phyloP scores from a whole-genome alignment of 2,888 invertebrate species.

The Graphium colonna region DNA sequence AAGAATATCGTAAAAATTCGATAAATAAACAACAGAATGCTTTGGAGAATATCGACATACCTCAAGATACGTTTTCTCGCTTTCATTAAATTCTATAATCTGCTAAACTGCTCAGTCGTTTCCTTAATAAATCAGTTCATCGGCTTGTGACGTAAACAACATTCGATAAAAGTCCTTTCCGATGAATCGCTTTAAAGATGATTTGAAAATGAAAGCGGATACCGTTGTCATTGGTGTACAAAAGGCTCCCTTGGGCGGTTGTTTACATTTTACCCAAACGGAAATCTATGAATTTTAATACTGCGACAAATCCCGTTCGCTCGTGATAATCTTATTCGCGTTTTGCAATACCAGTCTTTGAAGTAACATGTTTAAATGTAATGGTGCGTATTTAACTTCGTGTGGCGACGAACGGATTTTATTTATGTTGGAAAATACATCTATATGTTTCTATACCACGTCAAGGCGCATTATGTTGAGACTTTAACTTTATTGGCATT shows the following conservation, averaged over 20 bases:
- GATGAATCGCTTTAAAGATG: no score
- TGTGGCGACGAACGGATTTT: conserved; percentile 15
- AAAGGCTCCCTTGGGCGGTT: conserved; percentile 23
- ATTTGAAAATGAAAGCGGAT: no score
- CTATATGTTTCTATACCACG: no score
- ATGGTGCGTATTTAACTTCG: conserved; percentile 16
- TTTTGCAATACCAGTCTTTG: conserved; percentile 19
- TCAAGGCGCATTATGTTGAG: no score
- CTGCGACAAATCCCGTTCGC: conserved; percentile 33
- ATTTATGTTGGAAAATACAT: neutral
- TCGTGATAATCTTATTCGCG: conserved; percentile 34
- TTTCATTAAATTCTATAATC: no score
- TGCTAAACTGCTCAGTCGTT: no score
- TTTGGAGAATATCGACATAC: neutral
- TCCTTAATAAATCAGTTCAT: no score
- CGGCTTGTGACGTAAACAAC: no score
- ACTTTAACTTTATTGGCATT: no score
- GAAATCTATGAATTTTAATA: conserved; percentile 42
- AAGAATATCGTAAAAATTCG: conserved; percentile 15
- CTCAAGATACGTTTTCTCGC: neutral
- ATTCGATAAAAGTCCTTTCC: no score
- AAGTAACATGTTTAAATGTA: conserved; percentile 23
- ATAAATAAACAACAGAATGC: conserved; percentile 13
- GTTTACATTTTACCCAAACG: conserved; percentile 30
- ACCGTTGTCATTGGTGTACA: conserved; percentile 27